These are phyloP conservation scores for Magallana nippona DNA, from an alignment of 2,888 invertebrate species.

Conservation along the genomic window DNA sequence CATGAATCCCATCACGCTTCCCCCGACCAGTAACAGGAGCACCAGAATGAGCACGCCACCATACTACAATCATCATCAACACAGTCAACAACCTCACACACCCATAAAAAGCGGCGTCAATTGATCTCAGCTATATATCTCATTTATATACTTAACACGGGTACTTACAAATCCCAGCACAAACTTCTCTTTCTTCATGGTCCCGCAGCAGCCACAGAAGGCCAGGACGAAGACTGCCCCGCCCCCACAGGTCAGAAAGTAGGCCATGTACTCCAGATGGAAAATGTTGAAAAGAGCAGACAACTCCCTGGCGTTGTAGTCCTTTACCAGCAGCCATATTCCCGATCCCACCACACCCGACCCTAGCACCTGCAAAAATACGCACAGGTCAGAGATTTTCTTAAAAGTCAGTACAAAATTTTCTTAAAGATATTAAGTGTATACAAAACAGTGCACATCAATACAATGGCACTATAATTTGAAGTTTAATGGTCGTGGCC, in stretches of 20 bases:
- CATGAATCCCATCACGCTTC: constrained; percentile 71
- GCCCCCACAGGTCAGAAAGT: constrained; percentile 72
- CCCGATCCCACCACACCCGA: constrained; percentile 73
- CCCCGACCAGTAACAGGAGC: constrained; percentile 66
- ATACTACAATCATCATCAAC: constrained; percentile 65
- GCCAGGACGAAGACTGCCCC: constrained; percentile 73
- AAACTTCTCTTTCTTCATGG: constrained; percentile 74
- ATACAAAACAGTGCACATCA: too few species aligned
- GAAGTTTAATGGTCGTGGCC: too few species aligned
- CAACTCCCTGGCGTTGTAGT: constrained; percentile 74
- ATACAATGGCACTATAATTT: too few species aligned
- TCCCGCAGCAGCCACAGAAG: constrained; percentile 76
- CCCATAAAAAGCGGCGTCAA: too few species aligned
- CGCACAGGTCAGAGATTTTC: not conserved
- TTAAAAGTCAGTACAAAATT: too few species aligned
- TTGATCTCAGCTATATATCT: too few species aligned
- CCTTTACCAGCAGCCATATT: constrained; percentile 74
- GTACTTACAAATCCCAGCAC: constrained; percentile 75
- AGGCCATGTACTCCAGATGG: constrained; percentile 70
- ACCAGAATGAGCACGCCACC: constrained; percentile 71
- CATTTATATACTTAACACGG: too few species aligned
- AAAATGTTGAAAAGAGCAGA: constrained; percentile 70
- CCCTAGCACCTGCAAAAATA: constrained; percentile 66
- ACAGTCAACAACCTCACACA: too few species aligned
- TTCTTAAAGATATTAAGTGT: too few species aligned